Base-by-base conservation (phyloP, 2,113 vertebrate species). In the Tragelaphus scriptus region DNA sequence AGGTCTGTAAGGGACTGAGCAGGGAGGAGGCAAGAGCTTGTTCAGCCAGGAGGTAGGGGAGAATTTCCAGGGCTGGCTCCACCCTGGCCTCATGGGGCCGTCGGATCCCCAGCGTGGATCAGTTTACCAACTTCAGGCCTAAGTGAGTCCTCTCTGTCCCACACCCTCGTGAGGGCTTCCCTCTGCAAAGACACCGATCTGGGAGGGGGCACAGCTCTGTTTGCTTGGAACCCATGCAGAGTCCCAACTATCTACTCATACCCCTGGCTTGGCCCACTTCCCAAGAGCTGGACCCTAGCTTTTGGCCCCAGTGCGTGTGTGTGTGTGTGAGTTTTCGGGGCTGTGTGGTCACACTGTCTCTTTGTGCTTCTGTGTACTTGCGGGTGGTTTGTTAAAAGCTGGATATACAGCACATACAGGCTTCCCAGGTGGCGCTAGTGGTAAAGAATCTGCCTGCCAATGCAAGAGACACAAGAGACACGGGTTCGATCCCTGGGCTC, bases 41-140 rank as follows among this genome's bases (percentile, higher is more conserved):
- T 10, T 36, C 4, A 7, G 55, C 21, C 9, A 59, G 80, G 65
- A 21, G 1, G 15, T 0, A 44, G 13, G 30, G 23, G 32, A n/a
- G 32, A 17, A 9, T 47, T 40, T 89, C 59, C 28, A 40, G 44
- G 49, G 32, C 92, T 15, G 58, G 15, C 44, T 49, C 55, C 13
- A 19, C 28, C 61, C 16, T 14, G 7, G 30, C 44, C 25, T 71
- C 77, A 77, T 47, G 56, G 36, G 59, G 86, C 26, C 23, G 1
- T 3, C 5, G 0, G 14, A 14, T 3, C 47, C 28, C 53, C 36
- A 30, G 1, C 0, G 1, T 61, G 53, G 51, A 32, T 86, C 21
- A 1, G 32, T 63, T 82, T 49, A 36, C 85, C 13, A 81, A 84
- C 86, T 53, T 55, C 75, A 47, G 44, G 28, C 17, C 53, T 23